phyloP scores from a whole-genome alignment of 2,113 vertebrate species.

The Hyaena hyaena region DNA sequence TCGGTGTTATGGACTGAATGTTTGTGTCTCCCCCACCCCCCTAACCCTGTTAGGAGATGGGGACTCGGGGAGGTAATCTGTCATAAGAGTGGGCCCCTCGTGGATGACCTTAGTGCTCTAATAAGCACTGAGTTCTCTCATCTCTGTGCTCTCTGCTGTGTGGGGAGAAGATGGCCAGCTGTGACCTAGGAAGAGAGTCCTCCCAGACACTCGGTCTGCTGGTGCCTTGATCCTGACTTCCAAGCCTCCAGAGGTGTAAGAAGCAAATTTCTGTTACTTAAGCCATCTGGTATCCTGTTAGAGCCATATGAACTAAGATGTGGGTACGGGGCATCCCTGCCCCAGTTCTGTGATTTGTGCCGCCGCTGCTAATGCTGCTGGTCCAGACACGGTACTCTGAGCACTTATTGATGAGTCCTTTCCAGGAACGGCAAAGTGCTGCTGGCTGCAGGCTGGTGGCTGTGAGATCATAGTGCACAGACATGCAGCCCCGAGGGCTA shows the following conservation, averaged over 20 bases:
- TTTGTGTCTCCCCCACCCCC: too few species aligned
- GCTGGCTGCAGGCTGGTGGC: slow-evolving; percentile 27
- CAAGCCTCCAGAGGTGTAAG: neutral
- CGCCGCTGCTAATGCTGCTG: neutral
- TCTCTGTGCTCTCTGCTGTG: neutral
- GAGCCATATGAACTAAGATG: neutral
- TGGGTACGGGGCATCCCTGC: neutral
- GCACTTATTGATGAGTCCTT: neutral
- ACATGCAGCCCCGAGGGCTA: neutral
- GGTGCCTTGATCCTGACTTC: neutral
- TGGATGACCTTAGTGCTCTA: neutral
- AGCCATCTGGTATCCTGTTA: neutral
- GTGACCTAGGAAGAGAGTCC: neutral
- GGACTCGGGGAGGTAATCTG: neutral
- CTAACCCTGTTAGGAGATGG: neutral
- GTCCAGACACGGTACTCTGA: neutral
- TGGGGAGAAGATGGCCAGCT: neutral
- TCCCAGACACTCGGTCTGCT: neutral
- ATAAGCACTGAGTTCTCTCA: neutral
- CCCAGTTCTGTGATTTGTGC: neutral
- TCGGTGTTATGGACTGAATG: neutral
- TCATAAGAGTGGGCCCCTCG: neutral
- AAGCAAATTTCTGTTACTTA: neutral
- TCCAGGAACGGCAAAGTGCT: neutral
- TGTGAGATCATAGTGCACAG: slow-evolving; percentile 76